Percentiles rank a stretch among this genome's conserved stretches.
These are phyloP conservation scores for Nerophis ophidion DNA, from an alignment of 2,113 vertebrate genomes.

Conservation along the genomic window DNA sequence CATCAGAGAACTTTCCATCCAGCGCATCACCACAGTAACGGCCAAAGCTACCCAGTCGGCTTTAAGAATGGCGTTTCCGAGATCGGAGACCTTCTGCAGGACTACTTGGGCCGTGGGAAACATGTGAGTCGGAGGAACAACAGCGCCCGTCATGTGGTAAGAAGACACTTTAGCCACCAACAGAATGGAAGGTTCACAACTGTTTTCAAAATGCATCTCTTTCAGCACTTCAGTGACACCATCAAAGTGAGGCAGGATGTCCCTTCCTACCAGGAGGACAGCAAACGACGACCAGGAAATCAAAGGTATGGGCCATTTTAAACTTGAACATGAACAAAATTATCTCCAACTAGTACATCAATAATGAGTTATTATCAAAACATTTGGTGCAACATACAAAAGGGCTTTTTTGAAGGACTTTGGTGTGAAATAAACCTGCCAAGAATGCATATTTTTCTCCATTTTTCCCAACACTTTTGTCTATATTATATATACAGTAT, in stretches of 20 bases:
- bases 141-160: conserved; percentile 78
- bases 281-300: conserved; percentile 63
- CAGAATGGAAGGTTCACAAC: no score
- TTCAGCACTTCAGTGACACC: conserved; percentile 86
- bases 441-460: no score
- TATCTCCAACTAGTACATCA: no score
- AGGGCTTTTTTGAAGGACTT: no score
- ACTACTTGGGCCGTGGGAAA: conserved; percentile 60
- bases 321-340: no score
- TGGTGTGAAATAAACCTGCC: no score
- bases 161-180: conserved; percentile 40
- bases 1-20: conserved; percentile 20
- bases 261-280: conserved; percentile 78
- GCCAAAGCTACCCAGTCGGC: conserved; percentile 36
- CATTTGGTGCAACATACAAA: no score
- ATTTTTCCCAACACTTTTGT: no score
- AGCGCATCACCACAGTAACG: conserved; percentile 39
- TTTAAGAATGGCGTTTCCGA: conserved; percentile 47
- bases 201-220: conserved; percentile 14
- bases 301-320: conserved; percentile 67
- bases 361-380: no score
- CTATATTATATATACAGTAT: no score
- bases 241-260: conserved; percentile 80
- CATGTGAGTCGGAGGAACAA: conserved; percentile 63
- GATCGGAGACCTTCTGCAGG: conserved; percentile 65